Percentiles rank a stretch among this genome's conserved stretches.
Evolutionary conservation across 2,888 invertebrate species (phyloP).

Genomic region (Sinelater perroti): DNA sequence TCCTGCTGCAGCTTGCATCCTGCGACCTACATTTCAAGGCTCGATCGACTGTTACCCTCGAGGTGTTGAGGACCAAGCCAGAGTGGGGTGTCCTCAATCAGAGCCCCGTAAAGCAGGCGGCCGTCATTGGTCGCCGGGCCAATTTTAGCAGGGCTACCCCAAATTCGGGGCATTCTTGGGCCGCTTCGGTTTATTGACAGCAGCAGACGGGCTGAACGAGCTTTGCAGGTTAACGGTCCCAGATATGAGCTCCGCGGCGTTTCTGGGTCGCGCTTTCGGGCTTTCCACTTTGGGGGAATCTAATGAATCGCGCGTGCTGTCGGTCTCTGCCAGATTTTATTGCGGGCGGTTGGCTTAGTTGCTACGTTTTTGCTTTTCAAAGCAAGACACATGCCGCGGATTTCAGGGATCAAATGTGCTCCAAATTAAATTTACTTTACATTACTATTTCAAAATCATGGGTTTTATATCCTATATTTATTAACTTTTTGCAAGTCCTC

Average conservation of each 20-base stretch:
- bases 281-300: neutral
- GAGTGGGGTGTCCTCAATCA: conserved; percentile 23
- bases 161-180: neutral
- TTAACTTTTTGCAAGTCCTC: too few species aligned
- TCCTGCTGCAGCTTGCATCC: conserved; percentile 50
- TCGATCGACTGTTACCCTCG: conserved; percentile 54
- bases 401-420: too few species aligned
- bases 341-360: neutral
- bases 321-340: neutral
- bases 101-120: neutral
- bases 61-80: conserved; percentile 37
- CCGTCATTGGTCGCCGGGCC: conserved; percentile 1
- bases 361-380: neutral
- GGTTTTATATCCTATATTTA: too few species aligned
- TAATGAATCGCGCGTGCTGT: neutral
- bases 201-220: neutral
- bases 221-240: neutral
- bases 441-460: too few species aligned
- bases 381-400: neutral
- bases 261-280: neutral
- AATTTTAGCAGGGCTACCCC: neutral
- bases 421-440: too few species aligned
- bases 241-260: neutral
- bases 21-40: conserved; percentile 59
- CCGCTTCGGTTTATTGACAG: neutral